These are phyloP conservation scores for Drosophila borealis DNA, from an alignment of 2,888 invertebrate species.

Conservation along the genomic window DNA sequence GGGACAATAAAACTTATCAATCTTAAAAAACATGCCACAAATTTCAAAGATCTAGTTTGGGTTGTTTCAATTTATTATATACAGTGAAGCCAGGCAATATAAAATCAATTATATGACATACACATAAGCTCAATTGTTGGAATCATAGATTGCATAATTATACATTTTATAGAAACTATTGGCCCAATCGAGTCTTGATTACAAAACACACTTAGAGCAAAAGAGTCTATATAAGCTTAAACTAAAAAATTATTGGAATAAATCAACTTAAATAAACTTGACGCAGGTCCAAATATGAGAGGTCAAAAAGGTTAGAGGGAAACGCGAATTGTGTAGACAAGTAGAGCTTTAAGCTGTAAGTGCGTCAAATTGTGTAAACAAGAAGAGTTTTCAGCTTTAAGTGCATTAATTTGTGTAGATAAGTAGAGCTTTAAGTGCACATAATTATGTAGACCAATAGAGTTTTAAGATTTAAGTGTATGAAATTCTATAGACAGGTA, in stretches of 20 bases:
- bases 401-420: no score
- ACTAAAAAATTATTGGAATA: not conserved
- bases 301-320: no score
- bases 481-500: no score
- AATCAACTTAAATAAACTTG: no score
- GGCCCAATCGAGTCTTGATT: not conserved
- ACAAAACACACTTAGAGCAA: not conserved
- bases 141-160: not conserved
- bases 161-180: not conserved
- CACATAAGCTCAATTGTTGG: not conserved
- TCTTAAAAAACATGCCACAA: conserved; percentile 35
- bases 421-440: no score
- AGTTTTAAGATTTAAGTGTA: no score
- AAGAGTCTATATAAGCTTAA: not conserved
- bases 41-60: conserved; percentile 1
- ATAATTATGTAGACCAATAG: no score
- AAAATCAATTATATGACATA: not conserved
- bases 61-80: not conserved
- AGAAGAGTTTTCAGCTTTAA: no score
- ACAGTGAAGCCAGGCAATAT: not conserved
- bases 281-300: not conserved
- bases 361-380: no score
- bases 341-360: no score
- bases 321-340: no score
- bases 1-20: conserved; percentile 51